These are phyloP conservation scores for Grus americana DNA, from an alignment of 2,113 vertebrate genomes.

Conservation along the genomic window DNA sequence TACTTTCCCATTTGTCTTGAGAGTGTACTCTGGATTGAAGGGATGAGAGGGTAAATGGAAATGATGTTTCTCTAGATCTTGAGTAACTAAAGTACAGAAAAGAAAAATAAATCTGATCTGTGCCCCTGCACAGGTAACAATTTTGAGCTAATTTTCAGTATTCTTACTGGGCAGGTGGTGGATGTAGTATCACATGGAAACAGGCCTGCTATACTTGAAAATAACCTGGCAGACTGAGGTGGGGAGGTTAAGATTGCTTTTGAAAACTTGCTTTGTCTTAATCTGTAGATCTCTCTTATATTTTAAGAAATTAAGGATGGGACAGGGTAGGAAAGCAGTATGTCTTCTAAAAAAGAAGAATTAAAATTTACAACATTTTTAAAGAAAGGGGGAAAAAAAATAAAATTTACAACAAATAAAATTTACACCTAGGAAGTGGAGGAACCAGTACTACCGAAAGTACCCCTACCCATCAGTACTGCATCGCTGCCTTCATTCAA, in stretches of 20 bases:
- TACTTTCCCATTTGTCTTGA: not conserved
- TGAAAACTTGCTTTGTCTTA: not conserved
- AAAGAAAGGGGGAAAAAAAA: not conserved
- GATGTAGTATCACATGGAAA: not conserved
- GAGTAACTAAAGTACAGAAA: not conserved
- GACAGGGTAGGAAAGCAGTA: not conserved
- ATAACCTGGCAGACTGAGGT: not conserved
- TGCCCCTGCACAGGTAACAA: not conserved
- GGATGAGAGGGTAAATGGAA: not conserved
- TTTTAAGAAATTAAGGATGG: not conserved
- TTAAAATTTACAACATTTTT: not conserved
- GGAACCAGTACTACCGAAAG: constrained; percentile 80
- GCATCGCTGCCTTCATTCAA: constrained; percentile 86
- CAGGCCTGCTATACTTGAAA: not conserved
- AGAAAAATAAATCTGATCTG: not conserved
- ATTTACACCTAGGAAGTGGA: constrained; percentile 76
- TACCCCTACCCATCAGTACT: constrained; percentile 86
- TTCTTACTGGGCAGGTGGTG: not conserved
- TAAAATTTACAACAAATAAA: not conserved
- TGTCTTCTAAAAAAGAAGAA: not conserved
- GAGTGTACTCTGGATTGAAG: not conserved
- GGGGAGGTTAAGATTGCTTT: not conserved
- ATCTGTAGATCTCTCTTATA: not conserved
- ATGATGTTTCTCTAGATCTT: not conserved
- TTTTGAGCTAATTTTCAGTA: not conserved